A percentile compares a stretch with the other conserved stretches of the same genome.
These are phyloP conservation scores for Potorous gilbertii DNA, from an alignment of 2,797 vertebrate genomes.

Conservation along the genomic window DNA sequence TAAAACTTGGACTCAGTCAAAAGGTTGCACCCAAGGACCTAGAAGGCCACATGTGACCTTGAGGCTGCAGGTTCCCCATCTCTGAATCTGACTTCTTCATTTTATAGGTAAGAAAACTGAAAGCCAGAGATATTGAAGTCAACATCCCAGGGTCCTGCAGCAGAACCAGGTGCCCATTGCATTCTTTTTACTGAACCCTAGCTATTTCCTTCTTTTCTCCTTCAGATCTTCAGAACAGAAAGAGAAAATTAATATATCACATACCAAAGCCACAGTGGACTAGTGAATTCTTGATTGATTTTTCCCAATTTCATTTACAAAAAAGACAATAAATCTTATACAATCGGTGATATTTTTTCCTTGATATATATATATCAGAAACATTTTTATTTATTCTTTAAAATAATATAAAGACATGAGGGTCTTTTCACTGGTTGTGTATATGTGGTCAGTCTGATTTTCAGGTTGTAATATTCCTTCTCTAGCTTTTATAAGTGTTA, in stretches of 20 bases:
- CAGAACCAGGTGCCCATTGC: background rate
- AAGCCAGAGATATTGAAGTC: background rate
- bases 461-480: background rate
- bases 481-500: background rate
- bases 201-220: background rate
- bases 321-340: background rate
- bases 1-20: too few relatives aligned
- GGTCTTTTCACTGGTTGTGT: background rate
- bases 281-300: background rate
- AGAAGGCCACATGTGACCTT: too few relatives aligned
- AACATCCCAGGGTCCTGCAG: background rate
- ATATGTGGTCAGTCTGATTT: background rate
- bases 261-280: background rate
- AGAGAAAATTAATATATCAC: background rate
- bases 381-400: slow-evolving; percentile 17
- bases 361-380: background rate
- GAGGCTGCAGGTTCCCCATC: too few relatives aligned
- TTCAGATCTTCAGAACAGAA: slow-evolving; percentile 3
- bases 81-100: background rate
- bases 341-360: slow-evolving; percentile 7
- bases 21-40: too few relatives aligned
- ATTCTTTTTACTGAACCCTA: background rate
- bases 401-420: background rate
- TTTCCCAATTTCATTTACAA: background rate
- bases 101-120: background rate